phyloP scores from a whole-genome alignment of 1,140 invertebrate species.

The Bombus pyrosoma region DNA sequence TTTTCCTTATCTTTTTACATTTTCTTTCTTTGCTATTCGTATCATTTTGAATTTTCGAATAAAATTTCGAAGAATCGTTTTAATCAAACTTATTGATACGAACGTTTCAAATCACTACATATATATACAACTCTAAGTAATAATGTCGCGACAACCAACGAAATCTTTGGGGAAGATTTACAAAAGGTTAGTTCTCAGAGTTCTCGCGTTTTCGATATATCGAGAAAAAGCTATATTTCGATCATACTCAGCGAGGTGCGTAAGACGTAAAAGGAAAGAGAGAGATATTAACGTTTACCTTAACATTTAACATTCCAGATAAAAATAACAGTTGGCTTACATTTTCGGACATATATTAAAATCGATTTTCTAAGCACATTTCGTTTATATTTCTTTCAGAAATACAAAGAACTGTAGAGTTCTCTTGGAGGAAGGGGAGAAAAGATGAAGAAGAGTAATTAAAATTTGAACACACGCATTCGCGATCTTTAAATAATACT shows the following conservation, averaged over 20 bases:
- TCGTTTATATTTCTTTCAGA: constrained; percentile 4
- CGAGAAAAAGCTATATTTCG: not conserved
- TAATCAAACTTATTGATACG: not conserved
- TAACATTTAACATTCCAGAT: not conserved
- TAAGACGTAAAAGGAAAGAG: not conserved
- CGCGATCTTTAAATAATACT: constrained; percentile 36
- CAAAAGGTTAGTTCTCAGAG: too few species aligned
- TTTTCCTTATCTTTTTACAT: not conserved
- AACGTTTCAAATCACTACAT: not conserved
- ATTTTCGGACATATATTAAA: not conserved
- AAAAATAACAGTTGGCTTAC: not conserved
- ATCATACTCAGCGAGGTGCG: not conserved
- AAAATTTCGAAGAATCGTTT: not conserved
- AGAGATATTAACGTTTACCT: not conserved
- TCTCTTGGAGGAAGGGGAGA: not conserved
- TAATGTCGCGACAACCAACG: not conserved
- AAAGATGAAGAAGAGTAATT: not conserved
- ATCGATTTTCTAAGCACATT: not conserved
- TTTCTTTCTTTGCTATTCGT: not conserved
- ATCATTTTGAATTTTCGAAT: not conserved
- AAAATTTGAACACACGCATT: constrained; percentile 34
- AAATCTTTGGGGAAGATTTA: constrained; percentile 2
- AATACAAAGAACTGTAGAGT: constrained; percentile 18
- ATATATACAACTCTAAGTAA: not conserved
- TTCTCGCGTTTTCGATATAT: not conserved